A percentile compares a stretch with the other conserved stretches of the same genome.
Conservation (phyloP, 2,113 vertebrate species). For the Lepisosteus osseus region DNA sequence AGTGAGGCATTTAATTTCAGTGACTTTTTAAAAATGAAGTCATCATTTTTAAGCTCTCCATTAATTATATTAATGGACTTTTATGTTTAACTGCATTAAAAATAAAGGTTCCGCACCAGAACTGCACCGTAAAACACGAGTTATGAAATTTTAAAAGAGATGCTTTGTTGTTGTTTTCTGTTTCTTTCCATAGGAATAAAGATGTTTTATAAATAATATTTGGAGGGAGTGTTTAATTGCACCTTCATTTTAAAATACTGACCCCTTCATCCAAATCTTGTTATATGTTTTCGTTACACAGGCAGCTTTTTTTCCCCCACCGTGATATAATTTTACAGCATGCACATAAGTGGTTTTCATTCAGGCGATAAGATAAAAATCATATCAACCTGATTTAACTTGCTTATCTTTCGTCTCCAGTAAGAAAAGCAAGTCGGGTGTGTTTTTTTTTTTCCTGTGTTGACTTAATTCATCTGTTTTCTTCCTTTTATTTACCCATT, state of each 20-base stretch:
- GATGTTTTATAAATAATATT: neutral
- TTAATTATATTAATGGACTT: no score
- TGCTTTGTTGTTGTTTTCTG: no score
- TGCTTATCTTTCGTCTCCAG: conserved; percentile 70
- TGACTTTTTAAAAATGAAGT: no score
- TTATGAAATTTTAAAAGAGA: no score
- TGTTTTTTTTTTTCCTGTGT: conserved; percentile 28
- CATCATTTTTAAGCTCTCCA: no score
- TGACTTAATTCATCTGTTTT: neutral
- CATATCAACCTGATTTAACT: conserved; percentile 69
- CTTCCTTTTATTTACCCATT: conserved; percentile 42
- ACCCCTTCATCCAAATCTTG: neutral
- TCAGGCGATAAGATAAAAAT: conserved; percentile 71
- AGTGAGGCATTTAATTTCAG: no score
- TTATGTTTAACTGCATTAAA: no score
- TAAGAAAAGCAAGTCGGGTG: conserved; percentile 64
- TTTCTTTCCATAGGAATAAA: no score
- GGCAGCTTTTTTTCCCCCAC: neutral
- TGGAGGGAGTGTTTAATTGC: neutral
- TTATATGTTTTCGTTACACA: neutral
- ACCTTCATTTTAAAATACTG: neutral
- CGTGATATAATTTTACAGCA: conserved; percentile 44
- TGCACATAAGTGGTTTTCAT: conserved; percentile 53
- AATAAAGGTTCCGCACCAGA: no score
- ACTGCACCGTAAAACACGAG: no score